phyloP scores from a whole-genome alignment of 35 echinoderm and acorn worm species.

The Amphiura filiformis region DNA sequence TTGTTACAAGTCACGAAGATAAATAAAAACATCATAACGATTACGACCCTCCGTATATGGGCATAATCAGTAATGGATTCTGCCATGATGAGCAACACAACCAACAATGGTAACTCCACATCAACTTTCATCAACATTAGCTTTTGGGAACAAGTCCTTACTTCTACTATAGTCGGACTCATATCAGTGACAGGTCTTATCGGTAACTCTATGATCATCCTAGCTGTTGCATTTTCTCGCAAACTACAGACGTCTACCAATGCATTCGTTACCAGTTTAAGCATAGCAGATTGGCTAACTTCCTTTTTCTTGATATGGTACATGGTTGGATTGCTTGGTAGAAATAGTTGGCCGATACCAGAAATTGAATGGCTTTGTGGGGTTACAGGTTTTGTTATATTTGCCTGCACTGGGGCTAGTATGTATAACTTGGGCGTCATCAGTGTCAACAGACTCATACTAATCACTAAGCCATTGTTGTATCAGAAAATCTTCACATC shows the following conservation, averaged over 20 bases:
- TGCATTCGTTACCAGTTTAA: slow-evolving; percentile 5
- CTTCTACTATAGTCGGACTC: neutral
- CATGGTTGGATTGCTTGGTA: neutral
- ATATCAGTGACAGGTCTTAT: neutral
- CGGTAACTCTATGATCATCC: slow-evolving; percentile 8
- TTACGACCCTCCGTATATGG: too few relatives aligned
- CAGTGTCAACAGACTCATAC: neutral
- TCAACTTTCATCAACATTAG: neutral
- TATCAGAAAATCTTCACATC: neutral
- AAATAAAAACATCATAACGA: too few relatives aligned
- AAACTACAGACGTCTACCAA: slow-evolving; percentile 11
- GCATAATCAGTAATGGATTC: too few relatives aligned
- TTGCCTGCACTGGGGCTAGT: neutral
- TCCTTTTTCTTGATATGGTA: neutral
- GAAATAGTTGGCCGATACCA: neutral
- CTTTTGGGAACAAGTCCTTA: neutral
- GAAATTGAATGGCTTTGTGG: neutral
- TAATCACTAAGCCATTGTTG: neutral
- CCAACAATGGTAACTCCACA: too few relatives aligned
- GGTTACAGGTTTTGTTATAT: neutral
- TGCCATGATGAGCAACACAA: too few relatives aligned
- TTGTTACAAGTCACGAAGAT: too few relatives aligned
- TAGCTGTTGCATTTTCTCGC: neutral
- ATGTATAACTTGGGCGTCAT: neutral
- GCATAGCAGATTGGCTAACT: neutral